phyloP scores from a whole-genome alignment of 2,113 vertebrate species.

The Callorhinus ursinus region DNA sequence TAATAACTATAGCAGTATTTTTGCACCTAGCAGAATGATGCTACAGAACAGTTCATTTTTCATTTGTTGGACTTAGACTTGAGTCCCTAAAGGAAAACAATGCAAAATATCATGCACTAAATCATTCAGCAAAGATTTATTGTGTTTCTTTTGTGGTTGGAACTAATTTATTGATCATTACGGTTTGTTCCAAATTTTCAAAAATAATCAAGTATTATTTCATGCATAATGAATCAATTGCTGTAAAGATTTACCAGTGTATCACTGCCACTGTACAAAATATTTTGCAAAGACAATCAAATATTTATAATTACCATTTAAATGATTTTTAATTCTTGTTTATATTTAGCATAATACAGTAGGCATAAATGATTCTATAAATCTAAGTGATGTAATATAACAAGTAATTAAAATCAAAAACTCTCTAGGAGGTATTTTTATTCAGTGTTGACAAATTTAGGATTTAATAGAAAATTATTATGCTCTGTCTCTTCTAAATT shows the following conservation, averaged over 20 bases:
- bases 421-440: neutral
- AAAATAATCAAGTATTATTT: neutral
- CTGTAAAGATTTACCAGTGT: neutral
- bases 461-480: neutral
- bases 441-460: neutral
- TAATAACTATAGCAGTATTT: neutral
- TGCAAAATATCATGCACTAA: neutral
- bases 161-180: neutral
- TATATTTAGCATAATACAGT: neutral
- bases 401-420: neutral
- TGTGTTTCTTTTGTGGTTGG: neutral
- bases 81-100: neutral
- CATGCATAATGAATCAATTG: neutral
- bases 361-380: neutral
- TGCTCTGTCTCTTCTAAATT: slow-evolving; percentile 17
- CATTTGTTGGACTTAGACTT: neutral
- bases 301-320: neutral
- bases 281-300: neutral
- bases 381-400: neutral
- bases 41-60: neutral
- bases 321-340: neutral
- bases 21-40: neutral
- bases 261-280: neutral
- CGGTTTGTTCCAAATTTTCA: neutral
- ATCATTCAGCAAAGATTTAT: neutral